phyloP scores from a whole-genome alignment of 2,888 invertebrate genomes.

The Leptinotarsa peninsularis region DNA sequence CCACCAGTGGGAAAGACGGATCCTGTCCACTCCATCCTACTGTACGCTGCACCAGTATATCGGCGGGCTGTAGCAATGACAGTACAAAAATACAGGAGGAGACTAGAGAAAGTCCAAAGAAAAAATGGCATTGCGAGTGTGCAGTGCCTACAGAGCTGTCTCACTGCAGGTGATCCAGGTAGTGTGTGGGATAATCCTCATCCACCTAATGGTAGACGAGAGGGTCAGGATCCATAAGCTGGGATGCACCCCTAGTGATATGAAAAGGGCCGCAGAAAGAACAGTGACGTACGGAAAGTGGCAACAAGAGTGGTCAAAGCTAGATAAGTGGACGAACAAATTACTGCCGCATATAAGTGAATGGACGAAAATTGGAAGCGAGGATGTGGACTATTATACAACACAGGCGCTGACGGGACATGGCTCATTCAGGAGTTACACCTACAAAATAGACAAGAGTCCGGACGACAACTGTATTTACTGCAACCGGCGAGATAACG shows the following conservation, averaged over 20 bases:
- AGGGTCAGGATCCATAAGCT: not conserved
- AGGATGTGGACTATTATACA: not conserved
- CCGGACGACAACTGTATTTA: not conserved
- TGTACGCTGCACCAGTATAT: slow-evolving; percentile 12
- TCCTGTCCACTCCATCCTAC: slow-evolving; percentile 2
- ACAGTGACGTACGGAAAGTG: not conserved
- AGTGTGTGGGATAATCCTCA: not conserved
- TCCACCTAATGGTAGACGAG: not conserved
- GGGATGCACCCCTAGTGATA: not conserved
- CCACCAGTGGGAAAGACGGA: not conserved
- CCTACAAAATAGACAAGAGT: not conserved
- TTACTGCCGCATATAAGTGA: not conserved
- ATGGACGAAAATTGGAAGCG: not conserved
- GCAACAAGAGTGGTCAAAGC: not conserved
- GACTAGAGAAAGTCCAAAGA: not conserved
- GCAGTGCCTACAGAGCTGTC: not conserved
- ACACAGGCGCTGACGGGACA: slow-evolving; percentile 3
- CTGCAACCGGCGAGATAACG: not conserved
- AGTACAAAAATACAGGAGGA: not conserved
- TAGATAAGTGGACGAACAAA: not conserved
- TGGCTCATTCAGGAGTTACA: not conserved
- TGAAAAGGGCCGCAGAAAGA: not conserved
- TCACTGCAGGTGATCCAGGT: not conserved
- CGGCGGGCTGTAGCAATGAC: not conserved
- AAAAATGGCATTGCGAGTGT: not conserved